A percentile compares a stretch with the other conserved stretches of the same genome.
Evolutionary conservation across 2,888 invertebrate species (phyloP).

Genomic region (Ophion slaviceki): DNA sequence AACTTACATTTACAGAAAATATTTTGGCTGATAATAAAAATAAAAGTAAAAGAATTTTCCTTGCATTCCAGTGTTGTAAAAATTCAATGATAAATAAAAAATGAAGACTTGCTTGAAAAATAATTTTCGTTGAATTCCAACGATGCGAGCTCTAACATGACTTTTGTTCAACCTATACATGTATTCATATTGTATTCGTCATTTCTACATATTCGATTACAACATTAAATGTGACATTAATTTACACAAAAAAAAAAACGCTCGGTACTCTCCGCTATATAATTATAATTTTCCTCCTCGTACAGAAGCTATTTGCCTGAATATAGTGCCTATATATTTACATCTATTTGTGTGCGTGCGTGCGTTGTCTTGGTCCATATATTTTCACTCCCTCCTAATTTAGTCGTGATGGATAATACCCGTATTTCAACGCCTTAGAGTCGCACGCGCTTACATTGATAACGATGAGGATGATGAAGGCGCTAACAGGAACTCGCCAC

Average conservation of each 20-base stretch:
- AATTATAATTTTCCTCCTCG: not conserved
- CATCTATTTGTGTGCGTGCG: not conserved
- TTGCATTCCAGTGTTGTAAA: too few relatives aligned
- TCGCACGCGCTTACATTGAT: conserved; percentile 52
- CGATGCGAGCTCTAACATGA: too few relatives aligned
- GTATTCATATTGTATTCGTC: not conserved
- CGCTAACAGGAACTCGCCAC: conserved; percentile 44
- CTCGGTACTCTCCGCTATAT: not conserved
- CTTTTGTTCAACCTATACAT: not conserved
- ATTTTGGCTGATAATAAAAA: too few relatives aligned
- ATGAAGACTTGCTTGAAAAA: too few relatives aligned
- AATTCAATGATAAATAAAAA: too few relatives aligned
- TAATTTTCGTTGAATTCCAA: too few relatives aligned
- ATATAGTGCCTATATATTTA: not conserved
- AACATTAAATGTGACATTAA: not conserved
- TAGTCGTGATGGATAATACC: conserved; percentile 58
- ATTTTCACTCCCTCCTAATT: conserved; percentile 56
- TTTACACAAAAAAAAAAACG: not conserved
- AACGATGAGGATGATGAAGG: conserved; percentile 63
- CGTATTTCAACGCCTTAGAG: conserved; percentile 44
- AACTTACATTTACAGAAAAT: too few relatives aligned
- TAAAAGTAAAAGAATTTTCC: too few relatives aligned
- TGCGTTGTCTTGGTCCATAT: not conserved
- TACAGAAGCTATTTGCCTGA: not conserved
- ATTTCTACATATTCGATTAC: not conserved